A percentile compares a stretch with the other conserved stretches of the same genome.
Conservation (phyloP, 2,888 invertebrate species). For the Timandra comae region DNA sequence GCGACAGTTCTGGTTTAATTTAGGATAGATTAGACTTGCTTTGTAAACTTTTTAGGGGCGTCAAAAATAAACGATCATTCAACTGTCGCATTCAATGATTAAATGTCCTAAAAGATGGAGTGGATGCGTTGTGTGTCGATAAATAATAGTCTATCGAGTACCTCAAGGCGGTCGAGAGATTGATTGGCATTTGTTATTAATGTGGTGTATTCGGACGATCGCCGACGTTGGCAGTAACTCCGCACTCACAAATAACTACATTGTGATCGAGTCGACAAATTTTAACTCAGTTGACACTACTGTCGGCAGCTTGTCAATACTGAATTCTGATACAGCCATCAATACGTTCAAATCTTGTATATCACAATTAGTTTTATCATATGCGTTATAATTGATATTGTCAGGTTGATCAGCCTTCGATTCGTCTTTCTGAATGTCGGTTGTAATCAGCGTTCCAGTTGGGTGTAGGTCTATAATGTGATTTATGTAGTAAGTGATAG, state of each 20-base stretch:
- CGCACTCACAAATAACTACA: constrained; percentile 32
- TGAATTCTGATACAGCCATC: constrained; percentile 3
- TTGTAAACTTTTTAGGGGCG: too few species aligned
- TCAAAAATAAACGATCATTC: constrained; percentile 23
- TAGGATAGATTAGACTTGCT: too few species aligned
- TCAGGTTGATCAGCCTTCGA: constrained; percentile 6
- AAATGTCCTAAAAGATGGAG: constrained; percentile 33
- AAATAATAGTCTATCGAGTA: constrained; percentile 48
- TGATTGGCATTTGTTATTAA: constrained; percentile 53
- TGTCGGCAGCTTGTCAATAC: constrained; percentile 18
- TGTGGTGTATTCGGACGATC: constrained; percentile 45
- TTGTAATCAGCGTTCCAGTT: constrained; percentile 20
- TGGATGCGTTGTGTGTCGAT: constrained; percentile 40
- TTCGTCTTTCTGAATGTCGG: constrained; percentile 16
- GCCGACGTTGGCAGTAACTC: constrained; percentile 46
- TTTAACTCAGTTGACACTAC: constrained; percentile 26
- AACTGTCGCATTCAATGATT: constrained; percentile 29
- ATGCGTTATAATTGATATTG: too few species aligned
- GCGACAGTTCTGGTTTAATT: background rate
- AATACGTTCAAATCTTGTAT: constrained; percentile 4
- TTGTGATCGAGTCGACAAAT: constrained; percentile 48
- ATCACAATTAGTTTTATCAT: too few species aligned
- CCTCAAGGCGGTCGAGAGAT: constrained; percentile 50
- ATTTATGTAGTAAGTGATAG: constrained; percentile 26
- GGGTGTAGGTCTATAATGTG: constrained; percentile 11